Evolutionary conservation across 2,113 vertebrate species (phyloP).

Genomic region (Zosterops pallidus): DNA sequence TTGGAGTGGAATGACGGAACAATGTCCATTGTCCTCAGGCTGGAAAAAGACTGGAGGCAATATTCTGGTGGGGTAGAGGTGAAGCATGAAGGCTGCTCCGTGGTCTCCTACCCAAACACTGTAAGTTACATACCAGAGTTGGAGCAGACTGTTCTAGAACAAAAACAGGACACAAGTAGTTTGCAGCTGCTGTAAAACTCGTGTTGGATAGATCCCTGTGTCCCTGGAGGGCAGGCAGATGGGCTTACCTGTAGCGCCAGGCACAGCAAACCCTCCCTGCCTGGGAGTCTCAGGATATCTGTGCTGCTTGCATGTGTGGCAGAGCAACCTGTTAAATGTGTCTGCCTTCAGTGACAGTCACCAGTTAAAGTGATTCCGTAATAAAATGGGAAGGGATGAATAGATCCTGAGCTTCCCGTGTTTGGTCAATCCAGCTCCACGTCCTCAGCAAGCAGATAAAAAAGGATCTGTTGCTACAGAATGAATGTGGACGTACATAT

Average conservation of each 20-base stretch:
- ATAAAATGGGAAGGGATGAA: not conserved
- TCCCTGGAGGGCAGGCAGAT: not conserved
- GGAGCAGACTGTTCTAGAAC: not conserved
- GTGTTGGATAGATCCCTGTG: not conserved
- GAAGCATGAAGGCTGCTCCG: fast-evolving
- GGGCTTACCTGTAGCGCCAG: not conserved
- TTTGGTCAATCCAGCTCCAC: not conserved
- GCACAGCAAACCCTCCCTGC: not conserved
- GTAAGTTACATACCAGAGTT: fast-evolving
- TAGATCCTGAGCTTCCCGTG: not conserved
- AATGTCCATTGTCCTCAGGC: not conserved
- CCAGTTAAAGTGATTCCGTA: not conserved
- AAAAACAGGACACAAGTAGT: not conserved
- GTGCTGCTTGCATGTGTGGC: not conserved
- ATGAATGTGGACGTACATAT: not conserved
- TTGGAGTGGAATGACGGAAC: not conserved
- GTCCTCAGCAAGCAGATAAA: not conserved
- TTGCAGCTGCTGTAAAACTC: not conserved
- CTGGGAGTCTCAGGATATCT: not conserved
- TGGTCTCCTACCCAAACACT: not conserved
- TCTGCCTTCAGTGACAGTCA: not conserved
- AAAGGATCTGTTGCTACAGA: conserved; percentile 38
- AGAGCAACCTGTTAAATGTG: not conserved
- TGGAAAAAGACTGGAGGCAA: not conserved
- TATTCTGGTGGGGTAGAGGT: not conserved